These are phyloP conservation scores for Notamacropus eugenii DNA, from an alignment of 2,797 vertebrate genomes.

Conservation along the genomic window DNA sequence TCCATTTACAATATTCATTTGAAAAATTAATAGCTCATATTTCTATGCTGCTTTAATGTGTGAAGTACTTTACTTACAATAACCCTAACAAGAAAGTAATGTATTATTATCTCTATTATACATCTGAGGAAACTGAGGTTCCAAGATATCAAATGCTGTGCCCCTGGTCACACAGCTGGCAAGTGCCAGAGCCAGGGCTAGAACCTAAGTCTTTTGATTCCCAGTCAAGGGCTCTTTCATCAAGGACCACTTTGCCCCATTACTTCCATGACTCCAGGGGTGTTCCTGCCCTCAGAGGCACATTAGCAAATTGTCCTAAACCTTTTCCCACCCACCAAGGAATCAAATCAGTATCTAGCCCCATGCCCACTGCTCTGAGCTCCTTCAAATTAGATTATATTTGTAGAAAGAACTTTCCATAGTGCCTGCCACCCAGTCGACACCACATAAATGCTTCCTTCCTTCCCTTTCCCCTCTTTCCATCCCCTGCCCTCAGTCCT, in stretches of 20 bases:
- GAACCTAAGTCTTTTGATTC: neutral
- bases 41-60: neutral
- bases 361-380: neutral
- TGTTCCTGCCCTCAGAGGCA: neutral
- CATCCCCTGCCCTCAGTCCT: no score
- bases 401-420: neutral
- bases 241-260: neutral
- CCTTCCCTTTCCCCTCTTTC: no score
- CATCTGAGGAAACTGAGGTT: neutral
- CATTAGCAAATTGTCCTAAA: neutral
- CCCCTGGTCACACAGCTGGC: neutral
- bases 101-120: neutral
- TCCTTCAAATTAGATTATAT: neutral
- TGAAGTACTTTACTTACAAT: neutral
- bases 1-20: neutral
- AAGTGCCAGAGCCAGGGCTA: neutral
- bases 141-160: neutral
- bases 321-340: neutral
- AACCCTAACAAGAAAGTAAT: neutral
- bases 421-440: neutral
- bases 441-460: neutral
- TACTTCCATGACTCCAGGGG: neutral
- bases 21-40: neutral
- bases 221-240: neutral
- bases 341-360: neutral